These are phyloP conservation scores for Phoxinus phoxinus DNA, from an alignment of 2,113 vertebrate genomes.

Conservation along the genomic window DNA sequence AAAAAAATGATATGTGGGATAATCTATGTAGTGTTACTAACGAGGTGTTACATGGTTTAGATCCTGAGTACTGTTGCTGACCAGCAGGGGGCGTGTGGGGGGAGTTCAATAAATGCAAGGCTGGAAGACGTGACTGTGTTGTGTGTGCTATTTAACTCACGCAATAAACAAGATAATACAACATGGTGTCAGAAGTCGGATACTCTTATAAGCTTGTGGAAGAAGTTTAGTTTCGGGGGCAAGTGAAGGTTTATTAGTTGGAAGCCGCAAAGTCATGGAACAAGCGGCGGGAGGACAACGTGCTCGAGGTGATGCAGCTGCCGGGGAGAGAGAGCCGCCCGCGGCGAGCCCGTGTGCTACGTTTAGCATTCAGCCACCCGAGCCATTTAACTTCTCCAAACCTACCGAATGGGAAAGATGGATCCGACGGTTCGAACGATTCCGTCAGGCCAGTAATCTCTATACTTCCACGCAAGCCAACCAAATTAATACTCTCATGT, in stretches of 20 bases:
- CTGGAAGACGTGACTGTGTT: too few relatives aligned
- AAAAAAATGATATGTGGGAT: too few relatives aligned
- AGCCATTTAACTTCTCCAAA: constrained; percentile 42
- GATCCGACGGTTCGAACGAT: constrained; percentile 25
- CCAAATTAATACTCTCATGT: constrained; percentile 25
- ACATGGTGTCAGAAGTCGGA: not conserved
- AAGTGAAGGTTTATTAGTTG: not conserved
- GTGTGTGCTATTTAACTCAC: not conserved
- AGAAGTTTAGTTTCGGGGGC: not conserved
- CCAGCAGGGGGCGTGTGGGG: too few relatives aligned
- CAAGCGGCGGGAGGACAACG: not conserved
- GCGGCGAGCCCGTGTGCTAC: not conserved
- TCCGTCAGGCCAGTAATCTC: not conserved
- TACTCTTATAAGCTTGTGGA: not conserved
- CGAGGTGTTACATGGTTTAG: too few relatives aligned
- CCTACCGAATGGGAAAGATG: constrained; percentile 39
- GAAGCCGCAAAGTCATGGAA: not conserved
- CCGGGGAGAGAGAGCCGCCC: not conserved
- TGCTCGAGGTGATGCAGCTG: not conserved
- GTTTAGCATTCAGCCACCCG: not conserved
- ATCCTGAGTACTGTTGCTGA: too few relatives aligned
- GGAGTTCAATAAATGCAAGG: too few relatives aligned
- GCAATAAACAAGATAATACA: not conserved
- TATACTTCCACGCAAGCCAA: not conserved
- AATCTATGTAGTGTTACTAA: too few relatives aligned